Percentiles rank a stretch among this genome's conserved stretches.
Evolutionary conservation across 2,888 invertebrate genomes (phyloP).

Genomic region (Danaus chrysippus): DNA sequence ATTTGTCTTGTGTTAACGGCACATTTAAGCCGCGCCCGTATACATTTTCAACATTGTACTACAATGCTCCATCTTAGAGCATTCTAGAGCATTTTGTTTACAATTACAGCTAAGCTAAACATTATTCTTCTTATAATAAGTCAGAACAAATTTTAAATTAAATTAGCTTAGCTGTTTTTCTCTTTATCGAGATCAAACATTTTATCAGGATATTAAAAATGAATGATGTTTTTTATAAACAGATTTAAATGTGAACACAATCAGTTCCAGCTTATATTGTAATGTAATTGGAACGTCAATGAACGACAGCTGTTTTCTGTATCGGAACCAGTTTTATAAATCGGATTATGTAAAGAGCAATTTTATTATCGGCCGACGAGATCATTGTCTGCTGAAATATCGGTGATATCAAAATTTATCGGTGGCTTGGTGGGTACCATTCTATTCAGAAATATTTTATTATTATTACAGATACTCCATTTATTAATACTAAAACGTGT

Average conservation of each 20-base stretch:
- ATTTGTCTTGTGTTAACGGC: conserved; percentile 8
- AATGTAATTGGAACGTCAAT: conserved; percentile 71
- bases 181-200: too few relatives aligned
- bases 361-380: conserved; percentile 29
- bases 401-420: conserved; percentile 5
- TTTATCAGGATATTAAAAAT: too few relatives aligned
- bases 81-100: not conserved
- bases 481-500: not conserved
- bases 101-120: not conserved
- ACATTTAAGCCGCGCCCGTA: conserved; percentile 6
- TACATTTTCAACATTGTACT: conserved; percentile 7
- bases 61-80: not conserved
- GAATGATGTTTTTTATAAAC: not conserved
- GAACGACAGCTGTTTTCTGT: conserved; percentile 68
- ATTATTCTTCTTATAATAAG: too few relatives aligned
- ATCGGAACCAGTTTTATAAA: conserved; percentile 38
- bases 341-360: conserved; percentile 30
- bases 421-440: conserved; percentile 6
- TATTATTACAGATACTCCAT: not conserved
- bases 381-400: conserved; percentile 16
- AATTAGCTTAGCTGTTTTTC: too few relatives aligned
- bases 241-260: conserved; percentile 13
- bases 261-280: conserved; percentile 45
- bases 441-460: conserved; percentile 7
- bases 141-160: too few relatives aligned